Conservation (phyloP, 2,797 vertebrate species). For the Muscicapa comitata region DNA sequence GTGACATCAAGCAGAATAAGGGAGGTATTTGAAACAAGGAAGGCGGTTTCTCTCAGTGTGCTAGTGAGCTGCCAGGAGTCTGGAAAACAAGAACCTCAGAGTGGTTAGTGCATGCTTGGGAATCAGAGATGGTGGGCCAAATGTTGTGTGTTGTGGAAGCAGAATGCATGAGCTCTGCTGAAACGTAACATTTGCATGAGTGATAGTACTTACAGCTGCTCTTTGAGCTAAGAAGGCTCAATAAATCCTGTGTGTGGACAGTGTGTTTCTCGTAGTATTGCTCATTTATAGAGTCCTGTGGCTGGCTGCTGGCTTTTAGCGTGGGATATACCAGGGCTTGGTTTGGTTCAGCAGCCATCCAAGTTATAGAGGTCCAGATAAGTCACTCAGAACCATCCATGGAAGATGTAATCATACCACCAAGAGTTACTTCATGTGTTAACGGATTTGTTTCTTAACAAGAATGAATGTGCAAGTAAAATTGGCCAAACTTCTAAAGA, state of each 20-base stretch:
- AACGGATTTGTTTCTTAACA: background rate
- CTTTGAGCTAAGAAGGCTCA: background rate
- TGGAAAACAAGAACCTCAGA: background rate
- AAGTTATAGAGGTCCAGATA: background rate
- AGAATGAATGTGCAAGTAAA: background rate
- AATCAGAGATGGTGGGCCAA: background rate
- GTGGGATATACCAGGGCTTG: background rate
- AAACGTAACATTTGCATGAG: rapidly evolving
- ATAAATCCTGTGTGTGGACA: background rate
- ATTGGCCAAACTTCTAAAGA: background rate
- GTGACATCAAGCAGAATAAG: background rate
- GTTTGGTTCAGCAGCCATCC: background rate
- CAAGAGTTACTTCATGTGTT: background rate
- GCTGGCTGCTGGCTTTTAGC: background rate
- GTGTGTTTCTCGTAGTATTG: rapidly evolving
- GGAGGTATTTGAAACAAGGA: background rate
- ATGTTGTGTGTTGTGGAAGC: background rate
- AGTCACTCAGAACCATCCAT: background rate
- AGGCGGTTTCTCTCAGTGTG: background rate
- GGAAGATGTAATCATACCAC: background rate
- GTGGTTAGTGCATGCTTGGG: background rate
- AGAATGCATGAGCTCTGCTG: background rate
- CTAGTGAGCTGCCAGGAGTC: background rate
- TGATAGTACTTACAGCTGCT: background rate
- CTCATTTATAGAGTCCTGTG: background rate